Base-by-base conservation (phyloP, 2,113 vertebrate genomes). In the Geococcyx californianus region DNA sequence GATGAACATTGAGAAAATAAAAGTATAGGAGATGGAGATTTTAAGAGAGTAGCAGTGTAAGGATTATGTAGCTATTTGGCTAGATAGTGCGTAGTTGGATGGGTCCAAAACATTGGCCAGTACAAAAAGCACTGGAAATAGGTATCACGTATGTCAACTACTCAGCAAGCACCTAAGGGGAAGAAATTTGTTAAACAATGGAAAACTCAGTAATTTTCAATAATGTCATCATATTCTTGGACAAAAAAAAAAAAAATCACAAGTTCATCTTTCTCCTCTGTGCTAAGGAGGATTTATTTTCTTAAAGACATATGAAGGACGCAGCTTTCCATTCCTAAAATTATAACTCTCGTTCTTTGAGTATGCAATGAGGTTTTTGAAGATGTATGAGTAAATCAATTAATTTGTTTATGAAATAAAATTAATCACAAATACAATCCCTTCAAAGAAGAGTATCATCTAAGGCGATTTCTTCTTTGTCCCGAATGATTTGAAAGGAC, bases 401-500 rank as follows among this genome's bases (percentile, higher is more conserved):
- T 59, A 67, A 82, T 95, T 90, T 85, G 70, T 93, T 95, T 95
- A 89, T 74, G 68, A 94, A 93, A 88, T 74, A 74, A 67, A 70
- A 64, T 55, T 84, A 92, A 92, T 87, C 34, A 87, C 66, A 74
- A 90, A 89, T 86, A 75, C 74, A 72, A 14, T 52, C 44, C 59
- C 76, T 94, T 95, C 93, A 97, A 96, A 94, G 92, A 77, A 42
- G 16, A 94, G 26, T 10, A 81, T 60, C 89, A 90, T 94, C 93
- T 95, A 63, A 96, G 52, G 73, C 63, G 92, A 77, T 74, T 85
- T 70, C 72, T 55, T 74, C 33, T 90, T 86, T 93, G 60, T 81
- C 83, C 49, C 72, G 73, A 69, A 52, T 16, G n/a, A 62, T 90
- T 62, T 90, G 40, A 93, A 94, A 89, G 60, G 80, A 47, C 89